A percentile compares a stretch with the other conserved stretches of the same genome.
phyloP scores from a whole-genome alignment of 2,797 vertebrate genomes.

The Peromyscus aztecus region DNA sequence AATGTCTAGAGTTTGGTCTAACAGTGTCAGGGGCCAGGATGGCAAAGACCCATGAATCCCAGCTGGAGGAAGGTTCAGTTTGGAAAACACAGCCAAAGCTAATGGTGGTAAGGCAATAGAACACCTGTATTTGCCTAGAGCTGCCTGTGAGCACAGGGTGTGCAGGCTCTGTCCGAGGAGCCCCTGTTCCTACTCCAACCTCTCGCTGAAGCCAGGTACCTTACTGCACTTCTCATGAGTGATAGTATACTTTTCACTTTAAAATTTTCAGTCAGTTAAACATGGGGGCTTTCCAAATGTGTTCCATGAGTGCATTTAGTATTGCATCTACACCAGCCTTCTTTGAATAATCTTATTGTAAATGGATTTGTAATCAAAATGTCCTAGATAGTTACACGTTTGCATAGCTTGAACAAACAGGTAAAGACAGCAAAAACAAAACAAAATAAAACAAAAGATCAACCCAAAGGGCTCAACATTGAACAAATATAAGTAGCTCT shows the following conservation, averaged over 20 bases:
- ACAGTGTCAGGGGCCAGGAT: too few species aligned
- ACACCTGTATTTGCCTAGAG: neutral
- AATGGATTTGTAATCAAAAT: constrained; percentile 39
- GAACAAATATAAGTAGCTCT: neutral
- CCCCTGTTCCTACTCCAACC: neutral
- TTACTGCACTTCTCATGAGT: fast-evolving
- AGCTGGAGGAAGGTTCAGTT: neutral
- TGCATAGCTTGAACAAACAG: constrained; percentile 5
- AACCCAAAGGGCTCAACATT: neutral
- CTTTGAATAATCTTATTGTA: constrained; percentile 9
- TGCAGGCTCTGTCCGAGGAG: fast-evolving
- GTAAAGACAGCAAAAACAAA: neutral
- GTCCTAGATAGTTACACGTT: neutral
- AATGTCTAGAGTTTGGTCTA: neutral
- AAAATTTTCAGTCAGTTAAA: neutral
- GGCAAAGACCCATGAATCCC: neutral
- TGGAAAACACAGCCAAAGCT: neutral
- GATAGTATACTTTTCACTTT: neutral
- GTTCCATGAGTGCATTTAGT: neutral
- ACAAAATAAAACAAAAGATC: neutral
- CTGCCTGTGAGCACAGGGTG: fast-evolving
- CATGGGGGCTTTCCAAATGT: neutral
- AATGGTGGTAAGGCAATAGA: too few species aligned
- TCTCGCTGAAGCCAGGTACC: neutral
- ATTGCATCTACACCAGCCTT: neutral